Percentiles rank a stretch among this genome's conserved stretches.
phyloP scores from a whole-genome alignment of 2,113 vertebrate genomes.

The Noctilio leporinus region DNA sequence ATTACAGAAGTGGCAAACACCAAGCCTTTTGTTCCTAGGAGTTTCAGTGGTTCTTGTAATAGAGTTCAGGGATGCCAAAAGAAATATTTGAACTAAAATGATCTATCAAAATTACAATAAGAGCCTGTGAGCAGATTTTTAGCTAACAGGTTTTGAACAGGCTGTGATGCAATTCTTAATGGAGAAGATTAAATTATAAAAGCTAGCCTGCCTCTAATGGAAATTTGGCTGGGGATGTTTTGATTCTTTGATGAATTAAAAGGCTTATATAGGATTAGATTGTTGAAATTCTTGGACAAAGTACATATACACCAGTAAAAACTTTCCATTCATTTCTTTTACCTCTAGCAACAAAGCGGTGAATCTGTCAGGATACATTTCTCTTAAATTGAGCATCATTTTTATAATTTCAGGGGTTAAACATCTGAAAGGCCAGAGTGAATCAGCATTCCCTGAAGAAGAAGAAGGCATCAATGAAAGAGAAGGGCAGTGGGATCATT shows the following conservation, averaged over 20 bases:
- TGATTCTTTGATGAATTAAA: constrained; percentile 7
- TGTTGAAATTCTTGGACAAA: background rate
- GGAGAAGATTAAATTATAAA: constrained; percentile 41
- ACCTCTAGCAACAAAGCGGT: constrained; percentile 9
- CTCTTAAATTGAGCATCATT: constrained; percentile 50
- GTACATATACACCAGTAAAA: background rate
- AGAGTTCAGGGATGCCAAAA: background rate
- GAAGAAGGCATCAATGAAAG: constrained; percentile 78
- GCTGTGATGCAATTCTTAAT: constrained; percentile 28
- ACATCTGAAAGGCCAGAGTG: constrained; percentile 82
- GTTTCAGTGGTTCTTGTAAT: constrained; percentile 28
- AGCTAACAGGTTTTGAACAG: constrained; percentile 46
- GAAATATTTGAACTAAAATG: constrained; percentile 50
- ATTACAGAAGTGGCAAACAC: background rate
- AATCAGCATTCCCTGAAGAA: constrained; percentile 81
- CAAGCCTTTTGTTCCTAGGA: constrained; percentile 21
- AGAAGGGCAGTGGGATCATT: constrained; percentile 80
- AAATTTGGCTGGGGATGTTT: constrained; percentile 31
- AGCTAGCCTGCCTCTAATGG: background rate
- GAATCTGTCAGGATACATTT: constrained; percentile 7
- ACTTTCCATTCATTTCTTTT: background rate
- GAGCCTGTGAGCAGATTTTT: constrained; percentile 15
- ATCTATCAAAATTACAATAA: background rate
- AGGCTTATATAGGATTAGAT: background rate
- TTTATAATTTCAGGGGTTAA: constrained; percentile 83